Evolutionary conservation across 2,888 invertebrate genomes (phyloP).

Genomic region (Caradrina kadenii): DNA sequence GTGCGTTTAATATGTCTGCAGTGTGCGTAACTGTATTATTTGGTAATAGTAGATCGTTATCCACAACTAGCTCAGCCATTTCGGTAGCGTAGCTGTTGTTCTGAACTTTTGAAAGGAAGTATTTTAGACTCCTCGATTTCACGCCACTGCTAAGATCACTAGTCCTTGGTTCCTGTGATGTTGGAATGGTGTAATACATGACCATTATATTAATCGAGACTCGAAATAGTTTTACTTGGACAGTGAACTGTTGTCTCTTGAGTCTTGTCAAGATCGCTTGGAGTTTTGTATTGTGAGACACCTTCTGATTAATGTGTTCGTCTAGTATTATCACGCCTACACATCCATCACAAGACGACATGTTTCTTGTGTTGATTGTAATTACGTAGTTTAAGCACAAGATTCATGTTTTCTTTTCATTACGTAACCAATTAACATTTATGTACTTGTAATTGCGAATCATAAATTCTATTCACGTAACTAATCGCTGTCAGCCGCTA

Average conservation of each 20-base stretch:
- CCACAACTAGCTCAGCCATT: no score
- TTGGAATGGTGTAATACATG: not conserved
- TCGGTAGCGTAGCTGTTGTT: no score
- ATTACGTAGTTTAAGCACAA: constrained; percentile 20
- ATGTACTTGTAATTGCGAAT: constrained; percentile 24
- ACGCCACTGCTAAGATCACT: no score
- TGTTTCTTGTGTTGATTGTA: not conserved
- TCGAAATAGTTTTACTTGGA: constrained; percentile 3
- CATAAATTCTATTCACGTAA: constrained; percentile 35
- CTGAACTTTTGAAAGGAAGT: no score
- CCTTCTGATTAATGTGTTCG: constrained; percentile 2
- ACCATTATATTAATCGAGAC: constrained; percentile 1
- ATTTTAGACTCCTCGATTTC: no score
- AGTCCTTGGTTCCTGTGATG: not conserved
- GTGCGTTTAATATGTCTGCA: no score
- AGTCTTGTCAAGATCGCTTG: constrained; percentile 24
- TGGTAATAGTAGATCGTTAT: no score
- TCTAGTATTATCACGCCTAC: constrained; percentile 8
- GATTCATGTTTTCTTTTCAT: constrained; percentile 21
- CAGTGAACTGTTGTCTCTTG: constrained; percentile 15
- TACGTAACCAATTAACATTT: constrained; percentile 35
- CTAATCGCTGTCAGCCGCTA: constrained; percentile 10
- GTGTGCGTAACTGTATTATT: no score
- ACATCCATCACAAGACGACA: constrained; percentile 1
- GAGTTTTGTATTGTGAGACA: constrained; percentile 1